Percentiles rank a stretch among this genome's conserved stretches.
Conservation (phyloP, 2,888 invertebrate species). For the Cephus sareptanus region DNA sequence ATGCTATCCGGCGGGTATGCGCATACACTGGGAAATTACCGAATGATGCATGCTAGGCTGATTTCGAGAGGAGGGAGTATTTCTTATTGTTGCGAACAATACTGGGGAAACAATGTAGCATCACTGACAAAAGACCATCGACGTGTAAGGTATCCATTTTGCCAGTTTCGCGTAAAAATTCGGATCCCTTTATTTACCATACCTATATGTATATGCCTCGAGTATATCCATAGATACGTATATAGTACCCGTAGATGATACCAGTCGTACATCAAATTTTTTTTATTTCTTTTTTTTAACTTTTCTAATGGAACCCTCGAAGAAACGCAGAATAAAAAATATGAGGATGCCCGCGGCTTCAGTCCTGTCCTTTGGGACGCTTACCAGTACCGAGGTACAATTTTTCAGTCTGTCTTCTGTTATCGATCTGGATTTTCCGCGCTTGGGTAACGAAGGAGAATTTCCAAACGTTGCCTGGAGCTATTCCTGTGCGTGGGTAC, state of each 20-base stretch:
- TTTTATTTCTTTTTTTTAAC: not conserved
- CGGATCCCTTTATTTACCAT: not conserved
- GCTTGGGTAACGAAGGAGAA: not conserved
- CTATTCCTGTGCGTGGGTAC: not conserved
- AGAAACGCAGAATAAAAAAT: not conserved
- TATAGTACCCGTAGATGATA: not conserved
- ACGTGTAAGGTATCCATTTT: not conserved
- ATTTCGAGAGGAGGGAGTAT: slow-evolving; percentile 29
- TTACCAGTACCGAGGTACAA: not conserved
- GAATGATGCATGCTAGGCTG: slow-evolving; percentile 54
- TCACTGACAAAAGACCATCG: slow-evolving; percentile 45
- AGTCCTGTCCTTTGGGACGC: not conserved
- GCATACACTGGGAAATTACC: slow-evolving; percentile 52
- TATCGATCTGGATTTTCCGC: not conserved
- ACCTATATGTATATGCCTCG: not conserved
- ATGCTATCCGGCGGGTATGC: slow-evolving; percentile 21
- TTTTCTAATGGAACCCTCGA: slow-evolving; percentile 5
- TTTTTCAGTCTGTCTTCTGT: not conserved
- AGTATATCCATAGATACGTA: not conserved
- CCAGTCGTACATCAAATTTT: not conserved
- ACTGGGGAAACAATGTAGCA: slow-evolving; percentile 38
- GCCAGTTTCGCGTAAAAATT: not conserved
- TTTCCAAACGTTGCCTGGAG: not conserved
- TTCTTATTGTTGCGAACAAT: slow-evolving; percentile 49
- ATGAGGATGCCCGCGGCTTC: not conserved